phyloP scores from a whole-genome alignment of 37 sponge, comb jelly and placozoan genomes.

The Cladorhizidae sp. region DNA sequence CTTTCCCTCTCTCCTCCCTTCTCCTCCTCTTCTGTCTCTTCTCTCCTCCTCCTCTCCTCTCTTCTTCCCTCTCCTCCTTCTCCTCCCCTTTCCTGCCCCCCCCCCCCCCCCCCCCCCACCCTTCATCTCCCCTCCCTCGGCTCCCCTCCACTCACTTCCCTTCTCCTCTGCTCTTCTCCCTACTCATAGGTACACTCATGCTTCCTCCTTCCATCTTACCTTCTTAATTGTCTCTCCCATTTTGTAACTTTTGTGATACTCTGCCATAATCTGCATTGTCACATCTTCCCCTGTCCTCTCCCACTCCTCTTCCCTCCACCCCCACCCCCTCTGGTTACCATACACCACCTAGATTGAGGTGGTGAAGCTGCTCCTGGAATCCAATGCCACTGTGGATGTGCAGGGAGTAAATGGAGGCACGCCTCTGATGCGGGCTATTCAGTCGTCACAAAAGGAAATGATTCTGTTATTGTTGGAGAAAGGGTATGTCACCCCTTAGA shows the following conservation, averaged over 20 bases:
- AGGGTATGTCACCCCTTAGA: conserved; percentile 65
- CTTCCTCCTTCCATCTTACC: too few species aligned
- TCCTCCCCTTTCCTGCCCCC: too few species aligned
- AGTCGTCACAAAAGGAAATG: conserved; percentile 76
- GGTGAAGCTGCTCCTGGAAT: conserved; percentile 72
- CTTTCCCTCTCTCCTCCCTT: not conserved
- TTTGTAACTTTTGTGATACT: too few species aligned
- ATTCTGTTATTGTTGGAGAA: conserved; percentile 82
- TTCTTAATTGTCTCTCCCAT: too few species aligned
- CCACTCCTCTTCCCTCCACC: too few species aligned
- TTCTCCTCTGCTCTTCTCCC: too few species aligned
- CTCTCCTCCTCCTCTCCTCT: not conserved
- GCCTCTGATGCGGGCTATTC: conserved; percentile 97
- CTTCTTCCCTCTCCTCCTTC: not conserved
- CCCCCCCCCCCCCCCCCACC: not conserved
- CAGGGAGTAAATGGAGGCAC: conserved; percentile 96
- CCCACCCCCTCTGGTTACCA: not conserved
- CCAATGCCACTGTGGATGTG: conserved; percentile 83
- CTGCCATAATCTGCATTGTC: too few species aligned
- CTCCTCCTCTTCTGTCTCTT: not conserved
- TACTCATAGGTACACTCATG: too few species aligned
- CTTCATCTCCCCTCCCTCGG: not conserved
- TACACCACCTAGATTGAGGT: conserved; percentile 37
- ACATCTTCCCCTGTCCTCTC: too few species aligned
- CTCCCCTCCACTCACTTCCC: too few species aligned